Conservation (phyloP, 2,113 vertebrate species). For the Lichenostomus cassidix region DNA sequence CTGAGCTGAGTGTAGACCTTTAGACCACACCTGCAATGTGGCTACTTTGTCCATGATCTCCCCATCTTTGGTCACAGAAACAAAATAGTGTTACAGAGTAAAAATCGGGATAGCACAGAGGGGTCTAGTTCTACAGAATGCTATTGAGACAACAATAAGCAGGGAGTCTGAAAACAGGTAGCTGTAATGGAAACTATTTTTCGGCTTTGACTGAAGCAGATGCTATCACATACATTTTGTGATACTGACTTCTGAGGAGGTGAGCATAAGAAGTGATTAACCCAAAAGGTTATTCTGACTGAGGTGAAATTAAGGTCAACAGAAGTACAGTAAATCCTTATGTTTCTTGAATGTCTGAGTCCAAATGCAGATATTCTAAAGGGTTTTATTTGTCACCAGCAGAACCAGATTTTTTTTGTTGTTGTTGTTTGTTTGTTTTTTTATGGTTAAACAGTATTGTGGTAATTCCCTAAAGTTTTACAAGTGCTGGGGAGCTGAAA, state of each 20-base stretch:
- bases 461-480: background rate
- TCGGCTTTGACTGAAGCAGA: slow-evolving; percentile 8
- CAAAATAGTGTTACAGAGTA: background rate
- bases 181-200: slow-evolving; percentile 48
- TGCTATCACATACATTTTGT: background rate
- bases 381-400: background rate
- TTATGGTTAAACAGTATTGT: fast-evolving
- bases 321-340: background rate
- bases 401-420: background rate
- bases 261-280: slow-evolving; percentile 36
- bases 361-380: background rate
- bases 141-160: background rate
- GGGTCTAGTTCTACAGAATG: background rate
- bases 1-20: background rate
- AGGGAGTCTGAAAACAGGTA: background rate
- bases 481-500: background rate
- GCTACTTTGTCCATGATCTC: background rate
- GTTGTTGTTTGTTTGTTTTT: background rate
- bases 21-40: background rate
- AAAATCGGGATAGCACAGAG: background rate
- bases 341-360: background rate
- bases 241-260: background rate
- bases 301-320: slow-evolving; percentile 39
- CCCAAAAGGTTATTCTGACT: background rate
- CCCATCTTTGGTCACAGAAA: background rate